Base-by-base conservation (phyloP, 2,888 invertebrate species). In the Ctenicera cuprea region DNA sequence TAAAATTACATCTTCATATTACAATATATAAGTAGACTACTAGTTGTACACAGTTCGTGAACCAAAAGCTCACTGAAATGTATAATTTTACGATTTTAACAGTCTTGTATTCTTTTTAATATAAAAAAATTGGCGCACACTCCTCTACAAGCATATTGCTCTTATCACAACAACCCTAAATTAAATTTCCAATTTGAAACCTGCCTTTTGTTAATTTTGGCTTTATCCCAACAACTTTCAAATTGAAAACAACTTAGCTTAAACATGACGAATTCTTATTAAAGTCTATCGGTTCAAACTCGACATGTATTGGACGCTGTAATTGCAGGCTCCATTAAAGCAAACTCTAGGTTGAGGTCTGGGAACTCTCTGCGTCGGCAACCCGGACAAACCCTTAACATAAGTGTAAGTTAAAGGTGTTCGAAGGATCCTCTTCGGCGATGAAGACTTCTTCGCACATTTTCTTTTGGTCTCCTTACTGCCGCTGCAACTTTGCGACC, bases 301-400 rank as follows among this genome's bases (percentile, higher is more conserved):
- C 3, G 83, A 80, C 81, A 84, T 82, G 65, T 84, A 84, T 65
- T 84, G 85, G 78, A 85, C 81, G 62, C 82, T 85, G 76, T 86
- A 87, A 18, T 83, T 83, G 75, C 86, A 86, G 20, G 82, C 74
- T 67, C 79, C 83, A 18, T 82, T 80, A 52, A 82, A 77, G 71
- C 81, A 82, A 54, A 80, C 78, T 66, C 80, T 78, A 30, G 81
- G 74, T 43, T 81, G 80, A 61, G 86, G 90, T 76, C 92, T 90
- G 0, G 95, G 94, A 20, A 95, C 92, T 82, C 95, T 89, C 84
- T 94, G 94, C 0, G 95, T 95, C 7, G 95, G 95, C 67, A 95
- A 87, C 9, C 95, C 95, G 8, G 95, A 95, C 77, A 94, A 89
- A 54, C 95, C 95, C 77, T 92, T 92, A 1, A 94, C 92, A 85